Percentiles rank a stretch among this genome's conserved stretches.
Evolutionary conservation across 2,888 invertebrate genomes (phyloP).

Genomic region (Brachypterus glaber): DNA sequence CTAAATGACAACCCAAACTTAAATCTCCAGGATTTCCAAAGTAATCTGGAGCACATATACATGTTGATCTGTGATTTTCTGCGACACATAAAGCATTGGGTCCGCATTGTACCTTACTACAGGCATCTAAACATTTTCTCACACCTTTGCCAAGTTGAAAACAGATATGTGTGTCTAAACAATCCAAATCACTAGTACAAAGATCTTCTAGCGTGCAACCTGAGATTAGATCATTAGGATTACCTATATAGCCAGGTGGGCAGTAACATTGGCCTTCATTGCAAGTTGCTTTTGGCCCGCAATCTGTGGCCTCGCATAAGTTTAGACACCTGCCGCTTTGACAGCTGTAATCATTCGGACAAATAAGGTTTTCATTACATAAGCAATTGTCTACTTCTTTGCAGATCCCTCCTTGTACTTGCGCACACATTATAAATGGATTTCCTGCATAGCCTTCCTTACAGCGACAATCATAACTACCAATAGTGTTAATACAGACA

Average conservation of each 20-base stretch:
- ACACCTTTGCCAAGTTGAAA: conserved; percentile 71
- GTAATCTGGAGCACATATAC: conserved; percentile 76
- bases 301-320: conserved; percentile 63
- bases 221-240: conserved; percentile 56
- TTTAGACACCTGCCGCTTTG: conserved; percentile 65
- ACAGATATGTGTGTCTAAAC: conserved; percentile 76
- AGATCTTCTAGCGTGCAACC: conserved; percentile 69
- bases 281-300: conserved; percentile 75
- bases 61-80: conserved; percentile 75
- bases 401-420: conserved; percentile 60
- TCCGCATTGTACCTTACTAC: conserved; percentile 80
- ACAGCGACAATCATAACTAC: conserved; percentile 84
- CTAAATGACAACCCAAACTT: conserved; percentile 66
- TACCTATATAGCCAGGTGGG: conserved; percentile 66
- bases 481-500: conserved; percentile 80
- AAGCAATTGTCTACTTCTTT: conserved; percentile 58
- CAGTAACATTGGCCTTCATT: conserved; percentile 72
- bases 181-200: conserved; percentile 73
- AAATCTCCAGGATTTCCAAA: conserved; percentile 75
- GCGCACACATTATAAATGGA: conserved; percentile 74
- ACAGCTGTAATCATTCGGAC: conserved; percentile 69
- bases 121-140: conserved; percentile 78
- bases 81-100: conserved; percentile 82
- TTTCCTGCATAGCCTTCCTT: conserved; percentile 76
- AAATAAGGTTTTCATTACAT: conserved; percentile 61